A percentile compares a stretch with the other conserved stretches of the same genome.
These are phyloP conservation scores for Cephus rjabovi DNA, from an alignment of 2,888 invertebrate genomes.

Conservation along the genomic window DNA sequence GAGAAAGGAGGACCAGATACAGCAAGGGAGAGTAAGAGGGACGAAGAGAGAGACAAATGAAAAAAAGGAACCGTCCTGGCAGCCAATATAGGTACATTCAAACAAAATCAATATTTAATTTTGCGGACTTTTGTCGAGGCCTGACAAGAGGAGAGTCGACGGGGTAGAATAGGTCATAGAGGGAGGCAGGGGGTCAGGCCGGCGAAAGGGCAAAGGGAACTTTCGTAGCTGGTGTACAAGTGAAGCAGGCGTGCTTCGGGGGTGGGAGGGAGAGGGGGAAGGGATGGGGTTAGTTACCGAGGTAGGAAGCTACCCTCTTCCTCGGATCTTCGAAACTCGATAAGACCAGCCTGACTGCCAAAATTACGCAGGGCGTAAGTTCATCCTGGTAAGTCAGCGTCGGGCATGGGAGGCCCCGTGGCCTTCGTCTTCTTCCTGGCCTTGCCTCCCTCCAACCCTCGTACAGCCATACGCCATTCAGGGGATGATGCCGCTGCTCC, in stretches of 20 bases:
- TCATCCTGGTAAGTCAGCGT: background rate
- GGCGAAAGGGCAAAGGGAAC: no score
- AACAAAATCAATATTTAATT: constrained; percentile 52
- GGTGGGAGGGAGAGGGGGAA: background rate
- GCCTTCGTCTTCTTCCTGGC: no score
- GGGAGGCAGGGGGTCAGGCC: no score
- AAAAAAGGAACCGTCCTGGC: background rate
- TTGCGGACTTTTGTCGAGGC: constrained; percentile 30
- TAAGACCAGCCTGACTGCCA: constrained; percentile 26
- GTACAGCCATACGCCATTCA: no score
- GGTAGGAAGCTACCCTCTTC: background rate
- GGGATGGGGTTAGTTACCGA: background rate
- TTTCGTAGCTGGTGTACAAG: no score
- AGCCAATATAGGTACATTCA: constrained; percentile 21
- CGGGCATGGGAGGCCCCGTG: no score
- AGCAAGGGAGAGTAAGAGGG: background rate
- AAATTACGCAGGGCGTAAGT: background rate
- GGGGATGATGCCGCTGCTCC: no score
- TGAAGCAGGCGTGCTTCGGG: background rate
- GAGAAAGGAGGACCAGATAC: no score
- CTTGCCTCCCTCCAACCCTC: no score
- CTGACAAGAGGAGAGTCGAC: constrained; percentile 16
- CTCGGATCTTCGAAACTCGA: constrained; percentile 44
- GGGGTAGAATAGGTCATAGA: constrained; percentile 15
- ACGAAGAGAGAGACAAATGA: background rate